Conservation (phyloP, 2,797 vertebrate genomes). For the Arnoldichthys spilopterus region DNA sequence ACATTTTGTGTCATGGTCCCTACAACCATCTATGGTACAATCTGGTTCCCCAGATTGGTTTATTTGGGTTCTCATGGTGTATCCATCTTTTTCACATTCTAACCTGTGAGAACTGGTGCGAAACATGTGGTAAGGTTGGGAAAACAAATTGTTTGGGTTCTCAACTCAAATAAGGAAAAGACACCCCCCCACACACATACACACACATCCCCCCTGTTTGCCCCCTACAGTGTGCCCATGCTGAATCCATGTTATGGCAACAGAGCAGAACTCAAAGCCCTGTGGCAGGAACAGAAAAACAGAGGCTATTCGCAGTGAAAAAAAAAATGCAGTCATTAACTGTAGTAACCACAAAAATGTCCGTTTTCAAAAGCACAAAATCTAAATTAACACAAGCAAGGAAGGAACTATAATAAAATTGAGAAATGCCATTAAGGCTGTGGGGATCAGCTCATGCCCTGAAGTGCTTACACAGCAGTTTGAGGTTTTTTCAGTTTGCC, state of each 20-base stretch:
- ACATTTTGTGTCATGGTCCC: too few species aligned
- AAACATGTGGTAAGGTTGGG: background rate
- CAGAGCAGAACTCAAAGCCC: background rate
- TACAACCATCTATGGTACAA: too few species aligned
- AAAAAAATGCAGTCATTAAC: too few species aligned
- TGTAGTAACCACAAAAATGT: too few species aligned
- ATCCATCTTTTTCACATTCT: background rate
- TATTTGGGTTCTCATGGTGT: background rate
- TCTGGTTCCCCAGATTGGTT: too few species aligned
- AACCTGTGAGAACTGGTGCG: background rate
- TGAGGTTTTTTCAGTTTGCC: background rate
- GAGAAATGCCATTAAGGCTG: background rate
- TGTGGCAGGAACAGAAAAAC: background rate
- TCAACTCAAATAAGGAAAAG: background rate
- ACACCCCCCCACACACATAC: background rate
- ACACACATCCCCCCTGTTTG: background rate
- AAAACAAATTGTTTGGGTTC: background rate
- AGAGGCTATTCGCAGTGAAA: background rate
- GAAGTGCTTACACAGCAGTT: background rate
- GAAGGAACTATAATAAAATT: too few species aligned
- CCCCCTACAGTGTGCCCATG: background rate
- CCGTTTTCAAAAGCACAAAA: too few species aligned
- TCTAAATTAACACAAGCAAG: too few species aligned
- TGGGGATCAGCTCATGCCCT: too few species aligned
- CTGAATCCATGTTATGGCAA: constrained; percentile 10